Conservation (phyloP, 2,888 invertebrate genomes). For the Drosophila helvetica region DNA sequence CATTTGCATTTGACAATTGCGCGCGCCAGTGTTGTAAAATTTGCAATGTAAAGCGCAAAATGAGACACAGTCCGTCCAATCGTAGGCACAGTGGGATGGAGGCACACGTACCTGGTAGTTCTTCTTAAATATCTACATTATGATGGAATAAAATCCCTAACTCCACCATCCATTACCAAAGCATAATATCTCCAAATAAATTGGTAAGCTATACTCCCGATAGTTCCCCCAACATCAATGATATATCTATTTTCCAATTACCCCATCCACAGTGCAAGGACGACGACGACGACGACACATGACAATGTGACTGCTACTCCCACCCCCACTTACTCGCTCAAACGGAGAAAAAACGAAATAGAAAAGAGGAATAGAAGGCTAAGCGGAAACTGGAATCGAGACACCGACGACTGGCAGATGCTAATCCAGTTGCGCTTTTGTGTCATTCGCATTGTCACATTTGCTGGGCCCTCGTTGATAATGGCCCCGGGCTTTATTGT, state of each 20-base stretch:
- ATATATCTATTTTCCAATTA: constrained; percentile 2
- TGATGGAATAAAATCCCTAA: too few relatives aligned
- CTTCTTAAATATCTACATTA: background rate
- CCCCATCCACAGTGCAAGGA: constrained; percentile 19
- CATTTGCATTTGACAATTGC: constrained; percentile 61
- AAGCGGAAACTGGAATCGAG: constrained; percentile 47
- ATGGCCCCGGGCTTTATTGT: constrained; percentile 51
- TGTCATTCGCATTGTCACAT: constrained; percentile 51
- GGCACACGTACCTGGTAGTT: background rate
- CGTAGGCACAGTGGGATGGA: constrained; percentile 12
- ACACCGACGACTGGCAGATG: constrained; percentile 48
- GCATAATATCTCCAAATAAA: too few relatives aligned
- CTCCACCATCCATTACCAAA: too few relatives aligned
- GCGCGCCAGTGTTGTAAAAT: constrained; percentile 29
- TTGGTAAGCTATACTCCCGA: background rate
- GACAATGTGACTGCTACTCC: constrained; percentile 6
- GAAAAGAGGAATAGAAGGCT: constrained; percentile 43
- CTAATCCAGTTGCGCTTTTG: constrained; percentile 57
- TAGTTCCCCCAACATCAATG: background rate
- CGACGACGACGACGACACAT: constrained; percentile 6
- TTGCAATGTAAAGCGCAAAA: constrained; percentile 30
- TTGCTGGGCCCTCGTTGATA: constrained; percentile 53
- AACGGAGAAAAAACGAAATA: constrained; percentile 10
- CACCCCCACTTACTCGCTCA: constrained; percentile 4
- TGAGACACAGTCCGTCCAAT: background rate